Base-by-base conservation (phyloP, 2,888 invertebrate species). In the Limnephilus auricula region DNA sequence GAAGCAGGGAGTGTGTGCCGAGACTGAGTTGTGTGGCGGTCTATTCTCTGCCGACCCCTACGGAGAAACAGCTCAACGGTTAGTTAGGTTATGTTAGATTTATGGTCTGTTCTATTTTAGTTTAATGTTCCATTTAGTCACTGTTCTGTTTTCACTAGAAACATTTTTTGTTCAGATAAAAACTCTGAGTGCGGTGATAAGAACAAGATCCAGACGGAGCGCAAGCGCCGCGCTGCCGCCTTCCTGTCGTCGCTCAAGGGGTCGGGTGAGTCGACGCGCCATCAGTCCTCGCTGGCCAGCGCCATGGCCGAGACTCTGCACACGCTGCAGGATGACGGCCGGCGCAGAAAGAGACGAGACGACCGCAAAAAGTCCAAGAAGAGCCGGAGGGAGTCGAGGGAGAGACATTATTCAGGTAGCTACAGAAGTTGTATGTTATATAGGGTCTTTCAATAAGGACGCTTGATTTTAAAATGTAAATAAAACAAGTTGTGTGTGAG, bases 151-250 rank as follows among this genome's bases (percentile, higher is more conserved):
- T 6, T 37, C 5, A 6, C 37, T 37, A 37, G 37, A 37, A 37
- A 5, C 37, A 9, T 45, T 30, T 40, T 80, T 45, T 25, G 37
- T 88, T n/a, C 78, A 90, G 88, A 90, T 31, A 90, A 88, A 89
- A 89, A 89, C 82, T 32, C n/a, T 2, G 78, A 87, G n/a, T 15
- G 78, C 25, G 34, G 32, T 37, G 89, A 79, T 94, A 96, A 94
- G 93, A 95, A 92, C 94, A 97, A 94, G 94, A 90, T 97, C 92
- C 98, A 98, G 94, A 94, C 97, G 93, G 98, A 98, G 94, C 95
- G 99, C 0, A 97, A 98, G 93, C 97, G 97, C 40, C 97, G 98
- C 93, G 98, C 98, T 0, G 97, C 98, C 15, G 97, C 98, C 94
- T 98, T 99, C 94, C 96, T 98, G 15, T 96, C 96, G 94, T 95